Percentiles rank a stretch among this genome's conserved stretches.
Conservation (phyloP, 2,113 vertebrate species). For the Oreochromis aureus region DNA sequence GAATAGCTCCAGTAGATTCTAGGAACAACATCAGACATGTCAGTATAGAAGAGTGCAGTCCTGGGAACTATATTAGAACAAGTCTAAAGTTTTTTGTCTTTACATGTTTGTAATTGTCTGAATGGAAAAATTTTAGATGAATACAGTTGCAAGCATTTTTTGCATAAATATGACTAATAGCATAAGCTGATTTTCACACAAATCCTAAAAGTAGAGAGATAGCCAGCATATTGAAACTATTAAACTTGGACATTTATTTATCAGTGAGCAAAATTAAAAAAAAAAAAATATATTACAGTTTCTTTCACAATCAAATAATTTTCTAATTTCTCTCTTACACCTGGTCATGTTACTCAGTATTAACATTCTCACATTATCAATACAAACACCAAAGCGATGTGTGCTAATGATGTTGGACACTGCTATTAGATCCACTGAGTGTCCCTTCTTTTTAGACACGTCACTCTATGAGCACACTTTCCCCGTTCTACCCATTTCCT, state of each 20-base stretch:
- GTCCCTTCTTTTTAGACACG: neutral
- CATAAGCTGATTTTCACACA: neutral
- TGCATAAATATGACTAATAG: neutral
- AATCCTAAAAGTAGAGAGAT: neutral
- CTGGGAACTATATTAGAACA: neutral
- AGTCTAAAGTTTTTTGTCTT: neutral
- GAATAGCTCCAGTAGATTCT: neutral
- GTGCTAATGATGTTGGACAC: conserved; percentile 28
- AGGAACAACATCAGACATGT: neutral
- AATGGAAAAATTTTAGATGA: neutral
- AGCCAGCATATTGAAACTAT: neutral
- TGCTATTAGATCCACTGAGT: conserved; percentile 25
- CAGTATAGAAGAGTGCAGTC: neutral
- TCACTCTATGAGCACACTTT: neutral
- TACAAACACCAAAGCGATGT: conserved; percentile 1
- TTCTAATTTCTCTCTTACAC: neutral
- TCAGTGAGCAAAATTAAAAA: accelerated
- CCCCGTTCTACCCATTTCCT: neutral
- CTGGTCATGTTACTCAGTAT: neutral
- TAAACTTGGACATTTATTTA: neutral
- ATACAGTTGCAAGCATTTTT: neutral
- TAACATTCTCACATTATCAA: conserved; percentile 12
- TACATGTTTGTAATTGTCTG: neutral
- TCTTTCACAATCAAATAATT: neutral
- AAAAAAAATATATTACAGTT: neutral